phyloP scores from a whole-genome alignment of 2,888 invertebrate species.

The Epirrhoe alternata region DNA sequence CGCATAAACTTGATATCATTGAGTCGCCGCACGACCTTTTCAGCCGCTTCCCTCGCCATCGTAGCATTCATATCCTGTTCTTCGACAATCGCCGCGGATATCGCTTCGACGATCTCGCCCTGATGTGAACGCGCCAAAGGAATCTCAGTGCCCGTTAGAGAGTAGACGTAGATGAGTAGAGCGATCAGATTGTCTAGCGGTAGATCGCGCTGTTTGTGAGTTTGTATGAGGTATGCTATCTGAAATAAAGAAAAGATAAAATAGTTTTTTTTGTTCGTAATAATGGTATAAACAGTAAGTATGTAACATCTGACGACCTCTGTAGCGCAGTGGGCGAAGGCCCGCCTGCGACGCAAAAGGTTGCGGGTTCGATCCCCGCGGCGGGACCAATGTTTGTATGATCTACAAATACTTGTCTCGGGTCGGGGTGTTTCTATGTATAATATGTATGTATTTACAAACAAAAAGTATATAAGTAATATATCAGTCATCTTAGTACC shows the following conservation, averaged over 20 bases:
- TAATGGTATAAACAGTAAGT: constrained; percentile 1
- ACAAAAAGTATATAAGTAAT: too few relatives aligned
- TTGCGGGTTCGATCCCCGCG: too few relatives aligned
- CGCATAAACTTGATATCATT: constrained; percentile 74
- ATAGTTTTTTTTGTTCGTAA: too few relatives aligned
- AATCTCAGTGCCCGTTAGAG: constrained; percentile 85
- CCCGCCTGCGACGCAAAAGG: too few relatives aligned
- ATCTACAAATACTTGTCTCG: too few relatives aligned
- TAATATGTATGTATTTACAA: too few relatives aligned
- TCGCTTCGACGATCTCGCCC: constrained; percentile 8
- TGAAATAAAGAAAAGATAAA: constrained; percentile 50
- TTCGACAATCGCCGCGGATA: constrained; percentile 46
- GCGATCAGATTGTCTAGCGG: constrained; percentile 85
- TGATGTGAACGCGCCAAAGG: constrained; percentile 66
- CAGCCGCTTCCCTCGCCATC: constrained; percentile 61
- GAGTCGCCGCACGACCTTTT: constrained; percentile 60
- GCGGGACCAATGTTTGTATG: too few relatives aligned
- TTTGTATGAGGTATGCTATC: constrained; percentile 85
- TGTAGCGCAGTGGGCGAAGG: too few relatives aligned
- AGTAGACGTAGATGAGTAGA: constrained; percentile 86
- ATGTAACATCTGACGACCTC: too few relatives aligned
- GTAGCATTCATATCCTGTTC: constrained; percentile 78
- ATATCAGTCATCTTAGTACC: too few relatives aligned
- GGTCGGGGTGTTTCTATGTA: too few relatives aligned
- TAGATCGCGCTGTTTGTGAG: constrained; percentile 80